A percentile compares a stretch with the other conserved stretches of the same genome.
These are phyloP conservation scores for Coregonus clupeaformis DNA, from an alignment of 2,113 vertebrate species.

Conservation along the genomic window DNA sequence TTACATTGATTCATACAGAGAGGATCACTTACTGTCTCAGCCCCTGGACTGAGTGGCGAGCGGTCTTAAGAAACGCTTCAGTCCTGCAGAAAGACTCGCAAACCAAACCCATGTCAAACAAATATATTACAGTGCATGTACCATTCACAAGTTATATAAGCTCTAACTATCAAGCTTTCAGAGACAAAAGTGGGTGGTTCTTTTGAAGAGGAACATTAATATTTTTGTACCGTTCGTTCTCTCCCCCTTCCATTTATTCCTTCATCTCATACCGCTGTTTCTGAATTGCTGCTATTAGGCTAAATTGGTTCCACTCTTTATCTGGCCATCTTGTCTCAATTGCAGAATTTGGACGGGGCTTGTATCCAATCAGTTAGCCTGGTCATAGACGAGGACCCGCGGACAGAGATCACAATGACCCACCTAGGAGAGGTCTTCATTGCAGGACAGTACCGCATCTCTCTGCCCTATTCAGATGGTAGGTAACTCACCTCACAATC, in stretches of 20 bases:
- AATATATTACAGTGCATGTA: not conserved
- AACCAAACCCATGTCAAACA: not conserved
- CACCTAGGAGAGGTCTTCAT: conserved; percentile 88
- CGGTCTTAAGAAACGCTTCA: not conserved
- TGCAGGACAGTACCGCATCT: conserved; percentile 90
- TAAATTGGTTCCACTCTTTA: conserved; percentile 13
- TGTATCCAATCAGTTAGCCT: conserved; percentile 92
- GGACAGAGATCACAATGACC: conserved; percentile 90
- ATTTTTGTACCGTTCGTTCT: too few relatives aligned
- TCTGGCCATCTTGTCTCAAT: conserved; percentile 42
- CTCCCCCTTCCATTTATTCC: too few relatives aligned
- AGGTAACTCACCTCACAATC: conserved; percentile 36
- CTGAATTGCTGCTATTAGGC: conserved; percentile 11
- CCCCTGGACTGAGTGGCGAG: too few relatives aligned
- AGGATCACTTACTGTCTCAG: conserved; percentile 60
- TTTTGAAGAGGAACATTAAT: not conserved
- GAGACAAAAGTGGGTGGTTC: not conserved
- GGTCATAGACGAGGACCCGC: conserved; percentile 86
- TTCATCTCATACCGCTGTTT: not conserved
- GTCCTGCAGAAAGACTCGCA: not conserved
- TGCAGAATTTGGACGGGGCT: conserved; percentile 88
- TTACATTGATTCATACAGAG: conserved; percentile 72
- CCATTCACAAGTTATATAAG: too few relatives aligned
- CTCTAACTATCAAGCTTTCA: too few relatives aligned
- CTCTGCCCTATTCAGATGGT: conserved; percentile 91